Base-by-base conservation (phyloP, 2,113 vertebrate species). In the Xiphorhynchus elegans region DNA sequence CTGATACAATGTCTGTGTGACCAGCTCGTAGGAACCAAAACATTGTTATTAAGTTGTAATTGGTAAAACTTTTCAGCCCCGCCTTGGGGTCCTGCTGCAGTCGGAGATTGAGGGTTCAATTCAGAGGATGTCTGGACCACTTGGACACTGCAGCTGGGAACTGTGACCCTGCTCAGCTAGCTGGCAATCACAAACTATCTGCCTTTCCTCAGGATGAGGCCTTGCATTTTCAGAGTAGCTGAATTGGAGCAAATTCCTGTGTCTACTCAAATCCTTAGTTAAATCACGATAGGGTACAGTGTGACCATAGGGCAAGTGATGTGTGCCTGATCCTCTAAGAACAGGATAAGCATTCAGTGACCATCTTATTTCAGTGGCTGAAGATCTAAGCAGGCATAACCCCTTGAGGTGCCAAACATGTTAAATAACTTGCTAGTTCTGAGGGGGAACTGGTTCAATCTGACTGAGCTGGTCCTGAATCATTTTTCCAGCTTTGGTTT, bases 401-500 rank as follows among this genome's bases (percentile, higher is more conserved):
- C n/a, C 59, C 46, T 31, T 44, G n/a, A 77, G 53, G 39, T 80
- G 18, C 56, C 28, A 47, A 70, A 84, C 1, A 0, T 90, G 50
- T 42, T 47, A 12, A 47, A 63, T 35, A 91, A 49, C 82, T 82
- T 95, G 19, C 58, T 50, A 0, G 77, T 95, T 90, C 60, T 74
- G 60, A 72, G 56, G 81, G 60, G 73, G 46, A 97, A 64, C 47
- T 47, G 39, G 24, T 80, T 93, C 55, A 29, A 1, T 87, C 55
- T 83, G 33, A 74, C 63, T 76, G 77, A 84, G 74, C 58, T 91
- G 49, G 40, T 90, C 59, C 73, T 84, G 89, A 95, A 91, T 87
- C 37, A 60, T 89, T 95, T 77, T 95, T 91, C 47, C 63, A 94
- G 90, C 68, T 86, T 86, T 35, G 42, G 47, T 89, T 93, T 95